Evolutionary conservation across 1,140 invertebrate genomes (phyloP).

Genomic region (Bombus balteatus): DNA sequence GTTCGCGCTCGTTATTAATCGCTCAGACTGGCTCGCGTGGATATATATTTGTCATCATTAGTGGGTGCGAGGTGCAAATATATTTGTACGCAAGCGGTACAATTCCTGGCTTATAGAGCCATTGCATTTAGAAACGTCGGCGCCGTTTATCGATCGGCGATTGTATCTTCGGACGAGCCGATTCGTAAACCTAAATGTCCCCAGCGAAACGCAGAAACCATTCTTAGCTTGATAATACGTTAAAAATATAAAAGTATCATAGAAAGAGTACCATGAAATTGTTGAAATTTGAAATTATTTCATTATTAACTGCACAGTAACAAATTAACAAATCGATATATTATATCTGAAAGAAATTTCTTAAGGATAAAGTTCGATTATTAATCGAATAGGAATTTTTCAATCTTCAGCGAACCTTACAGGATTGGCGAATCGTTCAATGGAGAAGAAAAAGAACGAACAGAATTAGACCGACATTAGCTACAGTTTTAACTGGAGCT

Average conservation of each 20-base stretch:
- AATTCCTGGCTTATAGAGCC: constrained; percentile 51
- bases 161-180: background rate
- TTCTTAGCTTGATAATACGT: no score
- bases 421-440: background rate
- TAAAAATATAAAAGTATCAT: background rate
- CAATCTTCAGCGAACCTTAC: background rate
- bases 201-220: background rate
- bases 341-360: background rate
- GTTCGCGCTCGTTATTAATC: constrained; percentile 66
- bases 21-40: constrained; percentile 49
- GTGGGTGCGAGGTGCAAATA: constrained; percentile 55
- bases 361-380: background rate
- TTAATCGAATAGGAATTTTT: constrained; percentile 6
- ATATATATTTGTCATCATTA: constrained; percentile 72
- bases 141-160: constrained; percentile 26
- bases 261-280: background rate
- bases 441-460: background rate
- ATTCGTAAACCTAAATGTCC: background rate
- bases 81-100: constrained; percentile 53
- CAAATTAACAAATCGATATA: background rate
- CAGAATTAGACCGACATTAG: constrained; percentile 7
- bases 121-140: constrained; percentile 41
- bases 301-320: no score
- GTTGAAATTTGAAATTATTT: background rate
- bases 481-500: background rate